Conservation (phyloP, 1,140 invertebrate species). For the Panonychus citri region DNA sequence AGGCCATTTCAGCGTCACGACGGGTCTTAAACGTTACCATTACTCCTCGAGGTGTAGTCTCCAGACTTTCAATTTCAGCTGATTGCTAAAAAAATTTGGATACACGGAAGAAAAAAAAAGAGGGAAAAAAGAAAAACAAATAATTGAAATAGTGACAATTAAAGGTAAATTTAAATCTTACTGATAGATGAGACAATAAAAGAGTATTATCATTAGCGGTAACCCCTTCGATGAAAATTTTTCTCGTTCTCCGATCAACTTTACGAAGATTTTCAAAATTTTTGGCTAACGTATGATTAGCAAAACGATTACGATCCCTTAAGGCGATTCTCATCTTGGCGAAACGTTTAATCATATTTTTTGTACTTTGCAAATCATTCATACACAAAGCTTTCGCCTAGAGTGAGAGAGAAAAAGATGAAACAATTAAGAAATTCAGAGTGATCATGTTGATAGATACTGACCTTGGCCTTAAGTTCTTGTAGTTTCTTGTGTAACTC, state of each 20-base stretch:
- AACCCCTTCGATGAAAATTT: constrained; percentile 51
- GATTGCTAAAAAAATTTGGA: constrained; percentile 28
- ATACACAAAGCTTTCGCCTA: constrained; percentile 21
- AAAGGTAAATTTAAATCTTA: constrained; percentile 26
- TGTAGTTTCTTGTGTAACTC: constrained; percentile 43
- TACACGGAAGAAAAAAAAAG: neutral
- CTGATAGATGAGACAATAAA: constrained; percentile 42
- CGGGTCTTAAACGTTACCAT: constrained; percentile 43
- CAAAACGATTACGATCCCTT: constrained; percentile 8
- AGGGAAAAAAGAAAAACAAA: neutral
- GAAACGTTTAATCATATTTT: neutral
- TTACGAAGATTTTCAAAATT: constrained; percentile 22
- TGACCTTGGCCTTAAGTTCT: constrained; percentile 41
- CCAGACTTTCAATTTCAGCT: constrained; percentile 42
- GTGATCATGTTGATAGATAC: constrained; percentile 12
- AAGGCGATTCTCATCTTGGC: constrained; percentile 11
- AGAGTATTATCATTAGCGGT: constrained; percentile 41
- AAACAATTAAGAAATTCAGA: neutral
- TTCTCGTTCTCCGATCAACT: constrained; percentile 54
- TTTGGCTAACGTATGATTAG: constrained; percentile 22
- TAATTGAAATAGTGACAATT: neutral
- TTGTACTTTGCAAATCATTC: constrained; percentile 6
- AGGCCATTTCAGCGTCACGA: constrained; percentile 43
- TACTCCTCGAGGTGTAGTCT: constrained; percentile 36
- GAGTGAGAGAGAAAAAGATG: constrained; percentile 5